Evolutionary conservation across 1,140 invertebrate genomes (phyloP).

Genomic region (Pseudomyrmex sp.): DNA sequence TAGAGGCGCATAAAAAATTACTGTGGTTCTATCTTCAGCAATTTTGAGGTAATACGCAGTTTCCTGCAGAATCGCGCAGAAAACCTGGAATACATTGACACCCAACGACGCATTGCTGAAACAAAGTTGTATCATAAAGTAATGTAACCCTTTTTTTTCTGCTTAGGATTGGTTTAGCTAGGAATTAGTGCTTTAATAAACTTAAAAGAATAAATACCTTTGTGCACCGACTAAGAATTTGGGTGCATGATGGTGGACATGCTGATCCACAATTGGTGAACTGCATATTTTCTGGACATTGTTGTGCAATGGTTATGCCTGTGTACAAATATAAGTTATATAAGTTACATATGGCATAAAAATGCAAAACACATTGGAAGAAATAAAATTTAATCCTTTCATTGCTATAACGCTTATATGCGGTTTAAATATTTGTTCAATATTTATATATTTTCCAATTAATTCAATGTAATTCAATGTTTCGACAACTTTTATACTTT

Average conservation of each 20-base stretch:
- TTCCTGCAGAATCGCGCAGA: neutral
- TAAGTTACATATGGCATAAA: neutral
- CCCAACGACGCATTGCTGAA: constrained; percentile 42
- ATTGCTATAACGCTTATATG: no score
- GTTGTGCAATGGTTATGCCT: neutral
- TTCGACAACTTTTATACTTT: no score
- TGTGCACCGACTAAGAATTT: neutral
- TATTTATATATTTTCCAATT: no score
- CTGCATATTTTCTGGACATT: constrained; percentile 2
- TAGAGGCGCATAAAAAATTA: neutral
- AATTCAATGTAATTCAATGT: no score
- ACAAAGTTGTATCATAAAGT: neutral
- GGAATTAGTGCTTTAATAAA: neutral
- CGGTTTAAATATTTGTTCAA: no score
- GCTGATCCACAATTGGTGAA: constrained; percentile 21
- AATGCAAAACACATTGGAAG: neutral
- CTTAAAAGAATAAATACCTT: constrained; percentile 26
- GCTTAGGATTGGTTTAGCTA: no score
- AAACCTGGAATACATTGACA: constrained; percentile 39
- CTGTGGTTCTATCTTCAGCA: constrained; percentile 17
- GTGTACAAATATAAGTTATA: neutral
- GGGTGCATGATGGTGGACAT: constrained; percentile 13
- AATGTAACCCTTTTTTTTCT: neutral
- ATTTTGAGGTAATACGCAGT: neutral
- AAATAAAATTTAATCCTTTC: no score